Percentiles rank a stretch among this genome's conserved stretches.
Conservation (phyloP, 2,888 invertebrate species). For the Chironomus tentans region DNA sequence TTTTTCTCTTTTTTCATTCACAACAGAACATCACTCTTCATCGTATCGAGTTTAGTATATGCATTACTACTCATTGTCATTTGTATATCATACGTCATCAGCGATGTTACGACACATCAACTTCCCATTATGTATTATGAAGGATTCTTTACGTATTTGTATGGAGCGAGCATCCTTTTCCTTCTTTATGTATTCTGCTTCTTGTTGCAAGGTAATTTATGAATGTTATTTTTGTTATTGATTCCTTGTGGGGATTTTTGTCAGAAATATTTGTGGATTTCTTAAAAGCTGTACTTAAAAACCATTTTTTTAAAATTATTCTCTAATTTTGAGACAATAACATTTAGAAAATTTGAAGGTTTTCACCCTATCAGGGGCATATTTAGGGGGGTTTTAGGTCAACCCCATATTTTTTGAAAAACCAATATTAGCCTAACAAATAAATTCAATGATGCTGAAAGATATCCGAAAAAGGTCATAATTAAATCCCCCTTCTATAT, state of each 20-base stretch:
- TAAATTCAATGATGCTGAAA: no score
- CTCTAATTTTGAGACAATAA: no score
- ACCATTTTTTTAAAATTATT: no score
- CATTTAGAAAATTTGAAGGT: no score
- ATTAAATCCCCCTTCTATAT: no score
- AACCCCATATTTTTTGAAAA: no score
- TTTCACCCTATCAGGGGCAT: no score
- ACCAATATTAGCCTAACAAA: no score
- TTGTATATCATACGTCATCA: slow-evolving; percentile 88
- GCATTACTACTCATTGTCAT: slow-evolving; percentile 88
- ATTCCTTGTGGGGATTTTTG: not conserved
- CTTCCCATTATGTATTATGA: slow-evolving; percentile 88
- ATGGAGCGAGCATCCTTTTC: slow-evolving; percentile 87
- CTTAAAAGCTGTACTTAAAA: no score
- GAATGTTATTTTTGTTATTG: slow-evolving; percentile 3
- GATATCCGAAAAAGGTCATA: no score
- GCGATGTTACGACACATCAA: slow-evolving; percentile 88
- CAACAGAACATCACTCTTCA: slow-evolving; percentile 82
- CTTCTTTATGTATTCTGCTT: slow-evolving; percentile 91
- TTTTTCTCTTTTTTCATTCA: slow-evolving; percentile 34
- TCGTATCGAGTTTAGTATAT: slow-evolving; percentile 93
- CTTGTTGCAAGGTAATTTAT: slow-evolving; percentile 61
- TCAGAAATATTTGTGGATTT: no score
- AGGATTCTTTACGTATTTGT: slow-evolving; percentile 90
- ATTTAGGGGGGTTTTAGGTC: no score